Evolutionary conservation across 2,113 vertebrate species (phyloP).

Genomic region (Pipa parva): DNA sequence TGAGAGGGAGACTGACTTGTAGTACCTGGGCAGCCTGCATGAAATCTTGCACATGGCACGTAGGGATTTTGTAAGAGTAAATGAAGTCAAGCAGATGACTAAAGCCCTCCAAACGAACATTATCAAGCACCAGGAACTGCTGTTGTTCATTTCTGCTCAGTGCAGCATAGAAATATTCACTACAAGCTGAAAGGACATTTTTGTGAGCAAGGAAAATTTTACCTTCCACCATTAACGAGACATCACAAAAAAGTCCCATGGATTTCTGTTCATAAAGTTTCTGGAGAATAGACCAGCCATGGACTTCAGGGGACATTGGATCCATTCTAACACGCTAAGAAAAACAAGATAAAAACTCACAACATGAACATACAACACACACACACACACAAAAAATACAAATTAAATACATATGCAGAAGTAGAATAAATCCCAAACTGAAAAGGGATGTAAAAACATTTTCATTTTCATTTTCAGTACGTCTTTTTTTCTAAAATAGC

Average conservation of each 20-base stretch:
- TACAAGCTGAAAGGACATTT: slow-evolving; percentile 43
- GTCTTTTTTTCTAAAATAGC: no score
- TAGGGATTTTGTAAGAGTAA: slow-evolving; percentile 40
- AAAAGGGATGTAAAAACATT: no score
- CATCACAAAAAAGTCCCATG: slow-evolving; percentile 44
- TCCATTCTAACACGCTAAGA: slow-evolving; percentile 23
- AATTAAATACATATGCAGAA: no score
- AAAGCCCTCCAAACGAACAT: slow-evolving; percentile 34
- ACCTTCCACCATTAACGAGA: slow-evolving; percentile 40
- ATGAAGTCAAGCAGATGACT: slow-evolving; percentile 43
- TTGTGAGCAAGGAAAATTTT: slow-evolving; percentile 43
- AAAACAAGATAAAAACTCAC: no score
- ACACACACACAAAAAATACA: no score
- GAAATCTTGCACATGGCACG: slow-evolving; percentile 40
- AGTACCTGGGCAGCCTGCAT: slow-evolving; percentile 36
- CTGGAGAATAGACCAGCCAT: slow-evolving; percentile 38
- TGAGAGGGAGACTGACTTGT: slow-evolving; percentile 29
- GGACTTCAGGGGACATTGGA: slow-evolving; percentile 24
- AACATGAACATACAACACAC: no score
- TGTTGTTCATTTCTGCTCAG: slow-evolving; percentile 36
- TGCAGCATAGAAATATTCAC: slow-evolving; percentile 36
- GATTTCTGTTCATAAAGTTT: slow-evolving; percentile 40
- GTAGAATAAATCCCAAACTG: no score
- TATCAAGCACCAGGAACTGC: slow-evolving; percentile 37
- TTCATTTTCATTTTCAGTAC: no score